Base-by-base conservation (phyloP, 1,140 invertebrate genomes). In the Drosophila takahashii region DNA sequence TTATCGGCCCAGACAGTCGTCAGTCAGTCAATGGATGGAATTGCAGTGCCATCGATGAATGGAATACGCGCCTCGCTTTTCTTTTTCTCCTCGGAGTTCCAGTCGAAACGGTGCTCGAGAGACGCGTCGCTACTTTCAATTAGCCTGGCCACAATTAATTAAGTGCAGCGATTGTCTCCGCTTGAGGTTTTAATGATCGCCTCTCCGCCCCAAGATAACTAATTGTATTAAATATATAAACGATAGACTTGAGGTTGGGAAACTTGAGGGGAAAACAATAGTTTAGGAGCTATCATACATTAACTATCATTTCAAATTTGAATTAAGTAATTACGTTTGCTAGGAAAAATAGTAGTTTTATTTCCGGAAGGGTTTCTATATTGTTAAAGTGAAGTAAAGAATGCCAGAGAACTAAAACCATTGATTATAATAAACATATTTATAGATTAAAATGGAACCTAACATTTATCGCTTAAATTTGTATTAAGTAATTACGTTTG, bases 41-140 rank as follows among this genome's bases (percentile, higher is more conserved):
- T 62, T 42, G 59, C 59, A 36, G 41, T 32, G 29, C 36, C 57
- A 47, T 48, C 10, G 39, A 48, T 65, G 67, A 75, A 87, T 87
- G 75, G 79, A 86, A 79, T 79, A 87, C 69, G 77, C 74, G 70
- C 69, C 39, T 59, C 18, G 50, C 48, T 61, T 85, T 76, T 76
- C 16, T 85, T 22, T 22, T 22, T 22, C 22, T 50, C 44, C 41
- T 77, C 60, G 56, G 53, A 69, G 32, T 67, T 32, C 51, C 59
- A 77, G 64, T 78, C 61, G 62, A 76, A 87, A 86, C 83, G 84
- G 84, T 87, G 86, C 74, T 81, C 72, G 65, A 34, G 37, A 67
- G 61, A 86, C 83, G 83, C 83, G 52, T 50, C 39, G 48, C 70
- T 86, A 86, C 85, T 86, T 83, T 89, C 83, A 86, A 86, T 86